A percentile compares a stretch with the other conserved stretches of the same genome.
phyloP scores from a whole-genome alignment of 2,113 vertebrate species.

The Lophura nycthemera region DNA sequence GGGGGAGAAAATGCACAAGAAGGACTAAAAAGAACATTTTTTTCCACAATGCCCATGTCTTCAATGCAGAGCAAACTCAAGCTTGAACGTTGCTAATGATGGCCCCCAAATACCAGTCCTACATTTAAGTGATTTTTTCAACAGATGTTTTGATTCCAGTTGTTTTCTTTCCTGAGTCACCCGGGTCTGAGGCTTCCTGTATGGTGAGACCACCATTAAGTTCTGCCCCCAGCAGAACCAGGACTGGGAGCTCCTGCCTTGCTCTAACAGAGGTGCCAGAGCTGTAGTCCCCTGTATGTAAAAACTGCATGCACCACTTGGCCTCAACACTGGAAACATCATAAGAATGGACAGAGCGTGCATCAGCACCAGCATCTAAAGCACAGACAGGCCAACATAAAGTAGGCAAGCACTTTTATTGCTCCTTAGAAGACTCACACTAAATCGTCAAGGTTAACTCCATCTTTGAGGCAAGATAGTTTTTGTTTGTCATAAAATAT shows the following conservation, averaged over 20 bases:
- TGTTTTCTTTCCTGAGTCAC: background rate
- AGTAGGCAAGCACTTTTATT: slow-evolving; percentile 52
- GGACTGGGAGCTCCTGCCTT: background rate
- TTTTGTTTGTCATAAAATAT: slow-evolving; percentile 50
- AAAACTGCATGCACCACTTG: slow-evolving; percentile 57
- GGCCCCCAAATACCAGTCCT: background rate
- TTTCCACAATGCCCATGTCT: background rate
- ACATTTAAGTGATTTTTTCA: background rate
- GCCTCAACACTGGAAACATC: background rate
- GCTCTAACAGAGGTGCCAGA: background rate
- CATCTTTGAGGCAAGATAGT: slow-evolving; percentile 51
- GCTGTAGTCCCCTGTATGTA: slow-evolving; percentile 10
- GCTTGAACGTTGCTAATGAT: background rate
- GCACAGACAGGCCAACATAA: background rate
- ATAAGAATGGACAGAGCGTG: slow-evolving; percentile 30
- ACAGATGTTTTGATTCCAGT: background rate
- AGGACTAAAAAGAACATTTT: background rate
- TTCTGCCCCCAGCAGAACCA: background rate
- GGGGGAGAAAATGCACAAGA: background rate
- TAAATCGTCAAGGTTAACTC: slow-evolving; percentile 65
- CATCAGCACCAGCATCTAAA: background rate
- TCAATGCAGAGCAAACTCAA: background rate
- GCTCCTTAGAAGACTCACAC: slow-evolving; percentile 29
- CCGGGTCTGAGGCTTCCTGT: background rate
- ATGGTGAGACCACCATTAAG: background rate